Conservation (phyloP, 2,797 vertebrate species). For the Etheostoma perlongum region DNA sequence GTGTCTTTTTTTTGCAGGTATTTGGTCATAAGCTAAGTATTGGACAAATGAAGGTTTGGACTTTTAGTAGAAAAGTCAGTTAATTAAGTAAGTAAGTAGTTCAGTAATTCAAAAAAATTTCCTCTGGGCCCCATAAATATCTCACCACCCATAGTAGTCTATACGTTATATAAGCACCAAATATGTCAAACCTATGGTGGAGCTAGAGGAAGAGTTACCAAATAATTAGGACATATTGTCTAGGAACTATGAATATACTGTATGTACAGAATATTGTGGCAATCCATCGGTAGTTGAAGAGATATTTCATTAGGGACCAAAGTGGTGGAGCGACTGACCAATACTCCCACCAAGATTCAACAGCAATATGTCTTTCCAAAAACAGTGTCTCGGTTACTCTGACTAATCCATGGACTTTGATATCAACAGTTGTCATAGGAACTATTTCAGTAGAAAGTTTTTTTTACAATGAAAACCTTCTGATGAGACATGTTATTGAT, state of each 20-base stretch:
- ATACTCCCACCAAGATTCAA: not conserved
- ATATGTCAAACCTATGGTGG: not conserved
- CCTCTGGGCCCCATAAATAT: not conserved
- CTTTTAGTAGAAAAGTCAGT: not conserved
- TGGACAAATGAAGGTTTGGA: not conserved
- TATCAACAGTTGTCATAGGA: not conserved
- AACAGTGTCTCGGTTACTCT: not conserved
- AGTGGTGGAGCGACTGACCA: not conserved
- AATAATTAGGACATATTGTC: too few species aligned
- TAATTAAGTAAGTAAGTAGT: not conserved
- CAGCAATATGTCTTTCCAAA: not conserved
- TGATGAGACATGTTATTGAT: not conserved
- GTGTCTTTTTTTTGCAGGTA: not conserved
- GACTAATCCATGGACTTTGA: not conserved
- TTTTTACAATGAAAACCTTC: not conserved
- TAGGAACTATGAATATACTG: not conserved
- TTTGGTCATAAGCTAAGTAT: not conserved
- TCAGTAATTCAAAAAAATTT: not conserved
- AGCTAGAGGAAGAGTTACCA: too few species aligned
- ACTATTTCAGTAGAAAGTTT: not conserved
- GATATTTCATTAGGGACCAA: not conserved
- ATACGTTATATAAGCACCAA: not conserved
- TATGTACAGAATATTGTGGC: not conserved
- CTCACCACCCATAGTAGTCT: not conserved
- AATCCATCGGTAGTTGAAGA: not conserved